Percentiles rank a stretch among this genome's conserved stretches.
phyloP scores from a whole-genome alignment of 2,888 invertebrate genomes.

The Metellina segmentata region DNA sequence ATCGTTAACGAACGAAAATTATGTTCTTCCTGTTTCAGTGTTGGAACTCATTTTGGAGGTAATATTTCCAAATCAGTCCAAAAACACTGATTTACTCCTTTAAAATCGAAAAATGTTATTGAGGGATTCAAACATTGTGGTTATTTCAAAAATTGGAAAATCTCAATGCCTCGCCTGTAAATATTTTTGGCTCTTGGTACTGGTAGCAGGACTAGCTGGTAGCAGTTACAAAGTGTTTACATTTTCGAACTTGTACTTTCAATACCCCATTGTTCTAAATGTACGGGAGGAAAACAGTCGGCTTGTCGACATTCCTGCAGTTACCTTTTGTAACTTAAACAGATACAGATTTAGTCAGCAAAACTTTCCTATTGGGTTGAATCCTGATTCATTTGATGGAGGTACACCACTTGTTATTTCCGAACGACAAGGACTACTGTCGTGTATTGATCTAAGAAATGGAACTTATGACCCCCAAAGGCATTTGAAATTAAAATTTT shows the following conservation, averaged over 20 bases:
- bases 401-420: not conserved
- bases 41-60: too few species aligned
- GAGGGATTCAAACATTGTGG: too few species aligned
- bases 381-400: not conserved
- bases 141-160: not conserved
- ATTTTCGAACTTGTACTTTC: not conserved
- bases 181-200: not conserved
- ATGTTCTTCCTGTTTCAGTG: not conserved
- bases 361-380: not conserved
- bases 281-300: not conserved
- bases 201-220: not conserved
- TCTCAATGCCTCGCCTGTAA: not conserved
- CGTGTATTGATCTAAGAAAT: not conserved
- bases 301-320: not conserved
- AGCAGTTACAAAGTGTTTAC: not conserved
- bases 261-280: not conserved
- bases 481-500: not conserved
- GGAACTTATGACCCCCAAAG: not conserved
- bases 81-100: too few species aligned
- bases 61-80: too few species aligned
- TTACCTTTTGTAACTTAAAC: not conserved
- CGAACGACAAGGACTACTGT: not conserved
- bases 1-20: too few species aligned
- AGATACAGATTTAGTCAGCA: too few species aligned
- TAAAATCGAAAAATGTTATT: too few species aligned